phyloP scores from a whole-genome alignment of 1,140 invertebrate genomes.

The Ericerus pela region DNA sequence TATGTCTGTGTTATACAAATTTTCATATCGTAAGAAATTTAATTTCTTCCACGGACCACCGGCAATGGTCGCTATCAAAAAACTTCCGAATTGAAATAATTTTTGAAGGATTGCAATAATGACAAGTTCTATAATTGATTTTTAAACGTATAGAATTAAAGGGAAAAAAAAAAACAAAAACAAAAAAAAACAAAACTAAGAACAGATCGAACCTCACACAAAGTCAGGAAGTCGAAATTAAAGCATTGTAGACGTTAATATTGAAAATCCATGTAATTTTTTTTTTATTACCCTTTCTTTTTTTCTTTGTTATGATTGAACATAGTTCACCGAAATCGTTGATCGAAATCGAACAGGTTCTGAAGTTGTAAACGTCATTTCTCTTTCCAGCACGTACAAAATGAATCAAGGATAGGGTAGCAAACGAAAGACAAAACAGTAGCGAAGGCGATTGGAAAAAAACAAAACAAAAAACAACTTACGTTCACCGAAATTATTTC shows the following conservation, averaged over 20 bases:
- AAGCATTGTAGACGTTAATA: not conserved
- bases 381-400: conserved; percentile 1
- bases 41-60: no score
- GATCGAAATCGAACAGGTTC: not conserved
- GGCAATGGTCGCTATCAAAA: no score
- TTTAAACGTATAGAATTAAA: no score
- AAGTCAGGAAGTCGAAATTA: not conserved
- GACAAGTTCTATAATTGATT: not conserved
- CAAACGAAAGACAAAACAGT: not conserved
- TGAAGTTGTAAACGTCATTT: not conserved
- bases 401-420: conserved; percentile 3
- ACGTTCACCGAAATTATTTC: conserved; percentile 5
- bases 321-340: not conserved
- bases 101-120: not conserved
- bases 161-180: no score
- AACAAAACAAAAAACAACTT: no score
- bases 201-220: conserved; percentile 2
- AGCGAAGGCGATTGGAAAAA: conserved; percentile 3
- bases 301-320: no score
- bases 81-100: no score
- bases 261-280: no score
- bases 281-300: no score
- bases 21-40: no score
- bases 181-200: no score
- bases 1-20: no score